Percentiles rank a stretch among this genome's conserved stretches.
Evolutionary conservation across 2,113 vertebrate species (phyloP).

Genomic region (Pholis gunnellus): DNA sequence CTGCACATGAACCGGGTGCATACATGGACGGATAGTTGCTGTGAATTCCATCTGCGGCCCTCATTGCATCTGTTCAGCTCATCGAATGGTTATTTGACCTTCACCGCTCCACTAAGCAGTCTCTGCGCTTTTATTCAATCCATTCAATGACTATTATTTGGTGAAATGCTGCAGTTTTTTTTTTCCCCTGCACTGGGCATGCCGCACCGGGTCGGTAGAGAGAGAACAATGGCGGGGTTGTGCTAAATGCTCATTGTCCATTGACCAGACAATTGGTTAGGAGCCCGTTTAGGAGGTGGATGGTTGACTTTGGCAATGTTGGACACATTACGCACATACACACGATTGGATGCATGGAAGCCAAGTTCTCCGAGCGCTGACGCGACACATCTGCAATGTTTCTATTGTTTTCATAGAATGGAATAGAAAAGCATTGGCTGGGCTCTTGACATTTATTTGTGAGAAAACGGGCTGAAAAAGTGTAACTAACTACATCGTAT

Average conservation of each 20-base stretch:
- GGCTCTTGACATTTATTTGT: constrained; percentile 1
- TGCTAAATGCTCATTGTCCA: constrained; percentile 47
- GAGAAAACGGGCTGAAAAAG: not conserved
- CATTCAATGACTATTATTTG: not conserved
- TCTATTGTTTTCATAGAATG: constrained; percentile 17
- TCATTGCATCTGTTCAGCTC: constrained; percentile 6
- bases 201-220: not conserved
- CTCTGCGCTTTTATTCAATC: constrained; percentile 18
- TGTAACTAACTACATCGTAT: not conserved
- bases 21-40: constrained; percentile 19
- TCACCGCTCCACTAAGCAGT: constrained; percentile 19
- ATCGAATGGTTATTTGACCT: constrained; percentile 19
- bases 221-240: constrained; percentile 9
- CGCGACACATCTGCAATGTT: not conserved
- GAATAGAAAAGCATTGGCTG: not conserved
- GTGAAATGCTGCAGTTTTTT: not conserved
- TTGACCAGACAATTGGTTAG: constrained; percentile 68
- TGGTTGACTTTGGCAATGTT: constrained; percentile 52
- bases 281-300: constrained; percentile 52
- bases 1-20: constrained; percentile 9
- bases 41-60: constrained; percentile 28
- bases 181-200: not conserved
- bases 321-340: not conserved
- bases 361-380: not conserved
- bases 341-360: constrained; percentile 5